Evolutionary conservation across 2,888 invertebrate species (phyloP).

Genomic region (Phyllotreta striolata): DNA sequence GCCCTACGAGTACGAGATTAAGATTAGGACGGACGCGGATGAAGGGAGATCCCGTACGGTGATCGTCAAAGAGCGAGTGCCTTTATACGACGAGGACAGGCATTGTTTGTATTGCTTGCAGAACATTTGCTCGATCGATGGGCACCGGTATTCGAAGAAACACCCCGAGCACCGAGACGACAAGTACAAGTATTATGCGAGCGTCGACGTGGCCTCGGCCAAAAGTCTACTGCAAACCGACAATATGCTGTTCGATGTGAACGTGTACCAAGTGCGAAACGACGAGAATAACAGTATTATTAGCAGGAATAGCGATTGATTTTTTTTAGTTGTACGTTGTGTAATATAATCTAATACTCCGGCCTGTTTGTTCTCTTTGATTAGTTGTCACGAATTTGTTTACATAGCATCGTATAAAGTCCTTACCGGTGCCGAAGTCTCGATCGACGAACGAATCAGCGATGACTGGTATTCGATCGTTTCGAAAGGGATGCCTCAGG

Average conservation of each 20-base stretch:
- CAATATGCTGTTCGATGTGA: constrained; percentile 37
- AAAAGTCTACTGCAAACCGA: constrained; percentile 38
- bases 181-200: constrained; percentile 39
- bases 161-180: constrained; percentile 35
- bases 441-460: constrained; percentile 94
- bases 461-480: constrained; percentile 85
- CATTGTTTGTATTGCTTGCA: constrained; percentile 42
- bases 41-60: neutral
- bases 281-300: constrained; percentile 29
- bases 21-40: constrained; percentile 33
- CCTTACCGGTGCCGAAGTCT: constrained; percentile 89
- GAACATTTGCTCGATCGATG: constrained; percentile 37
- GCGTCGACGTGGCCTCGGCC: constrained; percentile 33
- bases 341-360: neutral
- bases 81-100: constrained; percentile 37
- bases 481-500: constrained; percentile 87
- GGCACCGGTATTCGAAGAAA: constrained; percentile 37
- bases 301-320: constrained; percentile 28
- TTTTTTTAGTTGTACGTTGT: constrained; percentile 13
- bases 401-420: too few species aligned
- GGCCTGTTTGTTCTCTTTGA: too few species aligned
- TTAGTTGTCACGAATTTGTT: too few species aligned
- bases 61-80: constrained; percentile 34
- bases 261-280: constrained; percentile 21
- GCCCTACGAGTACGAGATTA: constrained; percentile 36